A percentile compares a stretch with the other conserved stretches of the same genome.
Conservation (phyloP, 2,113 vertebrate genomes). For the Ancistrus triradiatus region DNA sequence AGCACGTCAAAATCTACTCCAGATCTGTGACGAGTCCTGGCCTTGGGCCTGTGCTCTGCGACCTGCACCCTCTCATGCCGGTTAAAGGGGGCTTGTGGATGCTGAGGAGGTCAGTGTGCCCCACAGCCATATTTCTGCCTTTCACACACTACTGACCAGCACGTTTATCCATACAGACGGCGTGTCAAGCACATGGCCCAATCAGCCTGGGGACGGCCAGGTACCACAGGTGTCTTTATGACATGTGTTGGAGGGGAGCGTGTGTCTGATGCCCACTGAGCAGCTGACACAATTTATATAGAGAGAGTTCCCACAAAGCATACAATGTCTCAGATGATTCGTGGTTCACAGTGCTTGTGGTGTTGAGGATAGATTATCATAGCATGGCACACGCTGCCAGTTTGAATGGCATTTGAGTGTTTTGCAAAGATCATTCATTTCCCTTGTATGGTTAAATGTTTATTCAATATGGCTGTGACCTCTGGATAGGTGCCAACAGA, state of each 20-base stretch:
- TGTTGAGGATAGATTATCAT: neutral
- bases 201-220: constrained; percentile 2
- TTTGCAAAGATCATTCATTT: no score
- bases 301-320: neutral
- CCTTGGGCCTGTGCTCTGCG: neutral
- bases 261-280: constrained; percentile 14
- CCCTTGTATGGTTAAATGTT: no score
- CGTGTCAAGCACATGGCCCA: constrained; percentile 49
- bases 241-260: constrained; percentile 21
- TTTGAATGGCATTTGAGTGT: no score
- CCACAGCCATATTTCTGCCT: neutral
- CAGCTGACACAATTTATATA: neutral
- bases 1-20: neutral
- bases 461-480: no score
- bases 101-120: neutral
- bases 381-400: no score
- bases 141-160: constrained; percentile 42
- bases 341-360: no score
- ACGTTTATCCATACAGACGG: constrained; percentile 55
- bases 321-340: neutral
- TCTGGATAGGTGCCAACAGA: no score
- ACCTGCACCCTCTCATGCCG: neutral
- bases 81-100: neutral
- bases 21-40: neutral
- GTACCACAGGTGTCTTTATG: constrained; percentile 27